Evolutionary conservation across 1,140 invertebrate genomes (phyloP), one percentile per base, ranked within the genome.

Genomic region (Procambarus virginalis): DNA sequence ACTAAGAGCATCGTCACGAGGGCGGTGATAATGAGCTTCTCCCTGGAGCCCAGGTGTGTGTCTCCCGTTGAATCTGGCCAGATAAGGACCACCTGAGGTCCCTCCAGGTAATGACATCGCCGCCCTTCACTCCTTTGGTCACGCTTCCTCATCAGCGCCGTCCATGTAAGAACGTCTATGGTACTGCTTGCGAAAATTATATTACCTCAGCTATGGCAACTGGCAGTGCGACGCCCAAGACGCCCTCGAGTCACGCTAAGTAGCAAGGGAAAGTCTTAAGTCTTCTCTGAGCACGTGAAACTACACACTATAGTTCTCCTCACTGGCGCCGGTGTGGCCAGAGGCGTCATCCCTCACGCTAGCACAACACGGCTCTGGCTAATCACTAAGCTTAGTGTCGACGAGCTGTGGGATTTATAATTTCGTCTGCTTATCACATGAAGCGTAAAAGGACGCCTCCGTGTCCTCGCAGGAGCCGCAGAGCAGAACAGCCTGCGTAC

Each of bases 341-440:
- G 68, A 73, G 6, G n/a, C 10, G n/a, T 34, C 5, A 6, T 73
- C n/a, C 68, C 6, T 17, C 17, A 64, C 60, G 17, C 60, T 64
- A 20, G 46, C 46, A 78, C 14, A 78, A 78, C 82, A n/a, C 8
- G 12, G 5, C 83, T 51, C 46, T 51, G 17, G 14, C 20, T 34
- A 2, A 10, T 5, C 77, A 12, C 58, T 68, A 22, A 83, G 6
- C 46, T 14, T 17, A 20, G 5, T 49, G 17, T 34, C 85, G 68
- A 45, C 17, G 45, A n/a, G 22, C 60, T 17, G 34, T 17, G 17
- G 64, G 86, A 12, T 64, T 91, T 91, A 91, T 89, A 91, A 82
- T 76, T 91, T 91, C 9, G 91, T 91, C 73, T 91, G 91, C 78
- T 91, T 89, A 84, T 91, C 91, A 64, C 91, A 84, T 10, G 79